A percentile compares a stretch with the other conserved stretches of the same genome.
phyloP scores from a whole-genome alignment of 2,888 invertebrate genomes.

The Agrochola litura region DNA sequence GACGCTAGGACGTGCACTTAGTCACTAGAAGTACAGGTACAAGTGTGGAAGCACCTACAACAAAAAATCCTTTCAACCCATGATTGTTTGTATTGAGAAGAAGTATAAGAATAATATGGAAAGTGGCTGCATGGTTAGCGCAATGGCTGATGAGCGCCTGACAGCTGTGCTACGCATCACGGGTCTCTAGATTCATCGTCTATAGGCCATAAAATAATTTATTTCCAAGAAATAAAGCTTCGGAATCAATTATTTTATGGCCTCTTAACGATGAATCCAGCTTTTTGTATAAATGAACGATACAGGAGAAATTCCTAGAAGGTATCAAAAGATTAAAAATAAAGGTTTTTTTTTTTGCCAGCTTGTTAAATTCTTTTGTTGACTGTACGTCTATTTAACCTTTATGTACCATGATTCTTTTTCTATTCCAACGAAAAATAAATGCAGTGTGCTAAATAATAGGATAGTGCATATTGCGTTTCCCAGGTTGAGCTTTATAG shows the following conservation, averaged over 20 bases:
- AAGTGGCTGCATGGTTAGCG: background rate
- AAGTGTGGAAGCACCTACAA: too few species aligned
- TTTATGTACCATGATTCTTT: background rate
- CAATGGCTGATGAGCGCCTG: background rate
- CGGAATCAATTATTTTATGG: background rate
- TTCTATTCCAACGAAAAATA: constrained; percentile 47
- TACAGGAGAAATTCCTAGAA: background rate
- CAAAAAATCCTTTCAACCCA: too few species aligned
- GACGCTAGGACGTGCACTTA: background rate
- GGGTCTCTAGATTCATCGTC: too few species aligned
- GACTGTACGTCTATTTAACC: background rate
- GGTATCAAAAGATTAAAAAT: background rate
- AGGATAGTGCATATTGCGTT: constrained; percentile 50
- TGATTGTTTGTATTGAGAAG: too few species aligned
- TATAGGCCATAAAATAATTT: too few species aligned
- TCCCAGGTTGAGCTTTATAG: constrained; percentile 26
- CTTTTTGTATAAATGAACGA: background rate
- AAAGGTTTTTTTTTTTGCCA: background rate
- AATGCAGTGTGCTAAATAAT: constrained; percentile 48
- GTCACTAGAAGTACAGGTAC: constrained; percentile 2
- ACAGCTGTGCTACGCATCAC: too few species aligned
- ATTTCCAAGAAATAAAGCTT: too few species aligned
- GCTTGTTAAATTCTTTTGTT: background rate
- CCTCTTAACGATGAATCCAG: background rate
- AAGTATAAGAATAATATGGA: background rate